Evolutionary conservation across 2,797 vertebrate species (phyloP).

Genomic region (Lindbergichthys nudifrons): DNA sequence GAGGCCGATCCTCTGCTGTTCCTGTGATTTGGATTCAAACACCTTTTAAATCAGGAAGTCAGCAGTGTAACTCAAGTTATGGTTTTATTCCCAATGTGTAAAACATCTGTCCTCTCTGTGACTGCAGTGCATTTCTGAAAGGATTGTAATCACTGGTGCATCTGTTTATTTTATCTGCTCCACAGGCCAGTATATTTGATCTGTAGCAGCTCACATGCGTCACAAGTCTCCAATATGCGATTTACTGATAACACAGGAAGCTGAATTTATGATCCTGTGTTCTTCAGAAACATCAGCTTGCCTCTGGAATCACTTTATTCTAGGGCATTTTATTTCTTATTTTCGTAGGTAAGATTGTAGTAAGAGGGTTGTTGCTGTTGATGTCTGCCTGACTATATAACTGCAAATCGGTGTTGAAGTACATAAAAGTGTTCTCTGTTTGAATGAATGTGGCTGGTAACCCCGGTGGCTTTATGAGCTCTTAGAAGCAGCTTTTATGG

Average conservation of each 20-base stretch:
- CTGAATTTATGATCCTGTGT: background rate
- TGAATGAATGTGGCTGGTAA: background rate
- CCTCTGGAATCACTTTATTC: background rate
- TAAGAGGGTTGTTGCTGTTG: background rate
- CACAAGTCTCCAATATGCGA: background rate
- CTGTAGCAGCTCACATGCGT: slow-evolving; percentile 12
- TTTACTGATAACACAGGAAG: background rate
- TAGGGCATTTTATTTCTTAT: background rate
- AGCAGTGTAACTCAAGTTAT: background rate
- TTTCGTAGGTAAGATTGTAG: no score
- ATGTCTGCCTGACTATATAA: background rate
- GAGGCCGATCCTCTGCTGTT: background rate
- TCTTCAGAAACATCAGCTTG: background rate
- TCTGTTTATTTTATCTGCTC: slow-evolving; percentile 18
- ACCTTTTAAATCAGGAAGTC: background rate
- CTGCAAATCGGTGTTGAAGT: background rate
- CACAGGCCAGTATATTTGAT: slow-evolving; percentile 17
- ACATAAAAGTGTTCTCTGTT: slow-evolving; percentile 6
- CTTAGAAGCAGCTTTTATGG: slow-evolving; percentile 3
- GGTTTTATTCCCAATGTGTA: slow-evolving; percentile 27
- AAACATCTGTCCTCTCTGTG: slow-evolving; percentile 14
- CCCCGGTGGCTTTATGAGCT: slow-evolving; percentile 3
- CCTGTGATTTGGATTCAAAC: background rate
- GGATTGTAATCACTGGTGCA: slow-evolving; percentile 9
- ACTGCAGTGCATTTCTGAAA: slow-evolving; percentile 21